phyloP scores from a whole-genome alignment of 1,140 invertebrate genomes.

The Lethrus apterus region DNA sequence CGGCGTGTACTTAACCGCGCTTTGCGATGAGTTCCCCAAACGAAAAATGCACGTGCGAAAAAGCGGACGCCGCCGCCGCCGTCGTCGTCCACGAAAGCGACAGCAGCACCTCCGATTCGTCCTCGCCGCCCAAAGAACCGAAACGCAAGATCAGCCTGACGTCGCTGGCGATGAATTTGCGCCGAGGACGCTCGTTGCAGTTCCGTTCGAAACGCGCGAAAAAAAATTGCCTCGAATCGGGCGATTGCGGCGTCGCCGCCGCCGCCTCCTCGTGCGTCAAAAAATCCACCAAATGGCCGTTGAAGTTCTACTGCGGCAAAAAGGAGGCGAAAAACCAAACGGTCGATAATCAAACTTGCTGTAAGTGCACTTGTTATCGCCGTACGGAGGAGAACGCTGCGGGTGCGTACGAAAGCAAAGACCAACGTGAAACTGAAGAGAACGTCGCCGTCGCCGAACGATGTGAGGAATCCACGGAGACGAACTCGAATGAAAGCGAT shows the following conservation, averaged over 20 bases:
- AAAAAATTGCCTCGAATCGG: no score
- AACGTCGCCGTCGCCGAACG: not conserved
- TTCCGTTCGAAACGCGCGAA: not conserved
- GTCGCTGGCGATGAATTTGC: not conserved
- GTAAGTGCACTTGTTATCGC: slow-evolving; percentile 7
- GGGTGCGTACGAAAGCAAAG: not conserved
- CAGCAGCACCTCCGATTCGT: not conserved
- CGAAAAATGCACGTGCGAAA: slow-evolving; percentile 4
- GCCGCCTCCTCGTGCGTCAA: no score
- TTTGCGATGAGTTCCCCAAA: no score
- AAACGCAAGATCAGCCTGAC: not conserved
- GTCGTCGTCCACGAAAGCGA: no score
- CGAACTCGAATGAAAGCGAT: not conserved
- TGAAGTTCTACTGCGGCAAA: slow-evolving; percentile 6
- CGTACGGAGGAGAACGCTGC: slow-evolving; percentile 3
- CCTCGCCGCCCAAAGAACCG: not conserved
- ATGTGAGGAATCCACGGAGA: not conserved
- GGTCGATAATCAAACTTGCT: not conserved
- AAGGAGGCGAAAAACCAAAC: not conserved
- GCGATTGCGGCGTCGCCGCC: no score
- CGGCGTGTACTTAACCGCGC: no score
- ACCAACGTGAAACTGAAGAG: not conserved
- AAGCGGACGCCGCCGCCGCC: no score
- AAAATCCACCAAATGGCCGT: slow-evolving; percentile 8
- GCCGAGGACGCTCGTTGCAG: not conserved